A percentile compares a stretch with the other conserved stretches of the same genome.
Evolutionary conservation across 1,140 invertebrate species (phyloP).

Genomic region (Propsilocerus akamusi): DNA sequence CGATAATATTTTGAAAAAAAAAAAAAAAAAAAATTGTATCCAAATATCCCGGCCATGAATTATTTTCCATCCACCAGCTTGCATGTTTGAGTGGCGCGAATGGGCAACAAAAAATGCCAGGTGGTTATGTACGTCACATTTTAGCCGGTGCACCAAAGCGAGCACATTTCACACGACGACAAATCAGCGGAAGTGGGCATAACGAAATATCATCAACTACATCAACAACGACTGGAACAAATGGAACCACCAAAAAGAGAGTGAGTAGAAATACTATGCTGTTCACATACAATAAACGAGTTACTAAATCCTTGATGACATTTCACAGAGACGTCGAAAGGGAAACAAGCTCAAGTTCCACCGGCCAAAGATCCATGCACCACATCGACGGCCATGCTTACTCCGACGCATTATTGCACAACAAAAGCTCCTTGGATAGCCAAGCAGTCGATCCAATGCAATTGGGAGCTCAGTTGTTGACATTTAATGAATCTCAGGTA

Average conservation of each 20-base stretch:
- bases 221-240: slow-evolving; percentile 12
- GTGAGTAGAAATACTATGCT: too few relatives aligned
- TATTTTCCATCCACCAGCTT: slow-evolving; percentile 19
- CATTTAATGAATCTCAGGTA: slow-evolving; percentile 24
- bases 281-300: too few relatives aligned
- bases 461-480: slow-evolving; percentile 21
- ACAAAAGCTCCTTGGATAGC: slow-evolving; percentile 40
- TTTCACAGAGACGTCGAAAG: slow-evolving; percentile 38
- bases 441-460: slow-evolving; percentile 21
- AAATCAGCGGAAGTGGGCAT: slow-evolving; percentile 22
- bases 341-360: slow-evolving; percentile 57
- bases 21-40: not conserved
- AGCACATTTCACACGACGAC: slow-evolving; percentile 27
- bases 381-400: slow-evolving; percentile 26
- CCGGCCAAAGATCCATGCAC: slow-evolving; percentile 57
- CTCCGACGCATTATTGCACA: slow-evolving; percentile 25
- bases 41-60: slow-evolving; percentile 7
- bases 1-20: too few relatives aligned
- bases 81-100: slow-evolving; percentile 25
- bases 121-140: slow-evolving; percentile 12
- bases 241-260: not conserved
- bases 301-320: too few relatives aligned
- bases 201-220: slow-evolving; percentile 22
- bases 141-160: slow-evolving; percentile 12
- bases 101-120: slow-evolving; percentile 23